phyloP scores from a whole-genome alignment of 2,113 vertebrate species.

The Hippolais icterina region DNA sequence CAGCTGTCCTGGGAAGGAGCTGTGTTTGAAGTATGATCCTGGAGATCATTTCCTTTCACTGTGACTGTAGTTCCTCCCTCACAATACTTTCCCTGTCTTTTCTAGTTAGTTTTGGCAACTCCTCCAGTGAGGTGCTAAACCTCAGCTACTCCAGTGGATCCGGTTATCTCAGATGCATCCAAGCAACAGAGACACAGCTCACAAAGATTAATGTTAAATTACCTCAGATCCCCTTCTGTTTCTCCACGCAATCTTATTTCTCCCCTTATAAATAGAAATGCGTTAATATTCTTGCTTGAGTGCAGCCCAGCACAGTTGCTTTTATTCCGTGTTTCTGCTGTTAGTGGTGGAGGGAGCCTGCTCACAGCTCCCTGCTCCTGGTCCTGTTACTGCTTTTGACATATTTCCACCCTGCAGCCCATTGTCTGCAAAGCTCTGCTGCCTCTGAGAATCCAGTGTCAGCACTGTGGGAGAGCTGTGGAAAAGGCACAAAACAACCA shows the following conservation, averaged over 20 bases:
- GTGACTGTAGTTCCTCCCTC: neutral
- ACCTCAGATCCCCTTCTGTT: neutral
- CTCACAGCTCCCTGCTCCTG: neutral
- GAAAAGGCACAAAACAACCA: neutral
- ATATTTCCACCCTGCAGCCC: neutral
- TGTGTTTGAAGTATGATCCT: fast-evolving
- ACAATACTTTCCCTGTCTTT: neutral
- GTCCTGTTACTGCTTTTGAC: neutral
- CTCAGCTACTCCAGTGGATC: neutral
- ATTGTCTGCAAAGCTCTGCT: neutral
- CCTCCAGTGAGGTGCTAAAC: neutral
- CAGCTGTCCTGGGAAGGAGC: neutral
- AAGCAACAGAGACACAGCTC: neutral
- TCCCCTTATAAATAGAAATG: neutral
- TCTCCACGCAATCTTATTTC: neutral
- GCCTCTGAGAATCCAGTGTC: neutral
- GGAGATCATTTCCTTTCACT: neutral
- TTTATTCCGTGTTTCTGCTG: neutral
- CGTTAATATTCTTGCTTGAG: neutral
- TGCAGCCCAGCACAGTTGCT: neutral
- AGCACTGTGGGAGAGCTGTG: neutral
- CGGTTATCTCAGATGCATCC: neutral
- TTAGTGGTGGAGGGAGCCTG: neutral
- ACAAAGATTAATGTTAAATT: neutral
- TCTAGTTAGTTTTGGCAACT: neutral